Evolutionary conservation across 2,888 invertebrate genomes (phyloP).

Genomic region (Drosophila parthenogenetica): DNA sequence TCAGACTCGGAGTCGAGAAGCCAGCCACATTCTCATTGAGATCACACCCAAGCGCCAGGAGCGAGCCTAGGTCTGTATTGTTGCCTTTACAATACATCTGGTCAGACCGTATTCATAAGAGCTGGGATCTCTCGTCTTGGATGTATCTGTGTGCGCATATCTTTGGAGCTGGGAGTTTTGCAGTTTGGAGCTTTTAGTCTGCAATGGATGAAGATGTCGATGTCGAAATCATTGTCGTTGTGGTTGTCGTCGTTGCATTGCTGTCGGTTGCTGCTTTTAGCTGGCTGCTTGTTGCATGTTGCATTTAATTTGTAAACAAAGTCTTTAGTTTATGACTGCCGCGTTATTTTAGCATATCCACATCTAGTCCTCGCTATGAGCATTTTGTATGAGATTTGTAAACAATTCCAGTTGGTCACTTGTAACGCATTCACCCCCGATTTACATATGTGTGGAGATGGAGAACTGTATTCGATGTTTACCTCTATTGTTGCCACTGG

Average conservation of each 20-base stretch:
- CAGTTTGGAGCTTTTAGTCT: conserved; percentile 39
- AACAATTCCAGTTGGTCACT: conserved; percentile 71
- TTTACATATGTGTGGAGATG: conserved; percentile 49
- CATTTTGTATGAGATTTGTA: conserved; percentile 78
- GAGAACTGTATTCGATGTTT: not conserved
- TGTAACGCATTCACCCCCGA: conserved; percentile 51
- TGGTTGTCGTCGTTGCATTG: conserved; percentile 7
- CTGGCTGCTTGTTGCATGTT: conserved; percentile 74
- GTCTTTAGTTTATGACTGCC: conserved; percentile 82
- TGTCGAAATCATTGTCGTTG: conserved; percentile 34
- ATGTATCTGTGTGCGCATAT: conserved; percentile 53
- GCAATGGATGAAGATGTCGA: conserved; percentile 63
- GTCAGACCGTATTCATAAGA: conserved; percentile 65
- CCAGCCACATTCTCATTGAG: conserved; percentile 38
- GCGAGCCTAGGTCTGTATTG: conserved; percentile 33
- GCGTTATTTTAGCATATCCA: conserved; percentile 75
- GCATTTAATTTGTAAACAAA: conserved; percentile 83
- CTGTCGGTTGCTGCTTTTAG: conserved; percentile 30
- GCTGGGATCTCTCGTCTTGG: conserved; percentile 17
- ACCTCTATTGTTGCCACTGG: conserved; percentile 49
- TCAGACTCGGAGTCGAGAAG: conserved; percentile 2
- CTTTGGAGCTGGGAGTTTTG: conserved; percentile 39
- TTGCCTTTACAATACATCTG: conserved; percentile 39
- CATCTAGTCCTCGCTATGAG: conserved; percentile 45
- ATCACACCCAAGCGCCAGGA: conserved; percentile 77